A percentile compares a stretch with the other conserved stretches of the same genome.
These are phyloP conservation scores for Siniperca chuatsi DNA, from an alignment of 2,113 vertebrate genomes.

Conservation along the genomic window DNA sequence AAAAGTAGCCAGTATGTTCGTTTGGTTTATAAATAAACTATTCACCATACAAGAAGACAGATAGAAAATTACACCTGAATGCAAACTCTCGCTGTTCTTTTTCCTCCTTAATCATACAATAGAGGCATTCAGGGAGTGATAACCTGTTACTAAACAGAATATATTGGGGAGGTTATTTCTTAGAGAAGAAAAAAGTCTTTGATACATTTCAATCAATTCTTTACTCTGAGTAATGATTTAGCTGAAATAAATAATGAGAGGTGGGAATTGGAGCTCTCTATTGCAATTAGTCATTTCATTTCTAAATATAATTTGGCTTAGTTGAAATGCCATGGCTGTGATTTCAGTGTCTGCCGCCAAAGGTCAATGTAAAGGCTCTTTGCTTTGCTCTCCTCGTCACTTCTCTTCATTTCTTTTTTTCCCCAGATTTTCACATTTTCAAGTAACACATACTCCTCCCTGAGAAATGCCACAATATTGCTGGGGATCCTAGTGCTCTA, in stretches of 20 bases:
- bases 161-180: conserved; percentile 18
- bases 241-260: conserved; percentile 82
- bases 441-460: background rate
- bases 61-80: conserved; percentile 46
- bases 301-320: conserved; percentile 79
- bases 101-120: conserved; percentile 17
- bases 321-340: conserved; percentile 69
- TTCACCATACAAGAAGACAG: conserved; percentile 21
- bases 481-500: background rate
- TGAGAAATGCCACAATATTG: conserved; percentile 19
- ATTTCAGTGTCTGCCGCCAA: conserved; percentile 72
- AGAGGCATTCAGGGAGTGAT: conserved; percentile 32
- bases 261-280: conserved; percentile 78
- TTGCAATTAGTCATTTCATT: conserved; percentile 80
- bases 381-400: background rate
- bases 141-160: conserved; percentile 22
- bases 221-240: conserved; percentile 68
- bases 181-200: conserved; percentile 1
- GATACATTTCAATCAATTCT: conserved; percentile 69
- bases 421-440: background rate
- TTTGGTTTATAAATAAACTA: conserved; percentile 58
- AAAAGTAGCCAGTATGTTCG: conserved; percentile 51
- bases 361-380: conserved; percentile 67
- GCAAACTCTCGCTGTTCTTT: conserved; percentile 10
- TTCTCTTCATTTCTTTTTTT: background rate